Evolutionary conservation across 2,888 invertebrate species (phyloP).

Genomic region (Xylota sylvarum): DNA sequence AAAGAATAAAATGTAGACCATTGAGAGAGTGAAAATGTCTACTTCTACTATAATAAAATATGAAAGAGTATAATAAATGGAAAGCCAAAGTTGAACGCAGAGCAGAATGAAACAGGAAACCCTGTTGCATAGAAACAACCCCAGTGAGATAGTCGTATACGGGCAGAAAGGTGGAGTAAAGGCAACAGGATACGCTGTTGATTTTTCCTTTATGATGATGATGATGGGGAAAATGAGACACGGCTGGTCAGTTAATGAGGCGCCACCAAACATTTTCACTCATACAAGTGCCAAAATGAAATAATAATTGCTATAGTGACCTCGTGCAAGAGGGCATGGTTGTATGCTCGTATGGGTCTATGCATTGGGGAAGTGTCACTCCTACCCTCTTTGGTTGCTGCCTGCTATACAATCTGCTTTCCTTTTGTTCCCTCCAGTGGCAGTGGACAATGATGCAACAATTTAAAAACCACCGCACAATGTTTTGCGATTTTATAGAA

Average conservation of each 20-base stretch:
- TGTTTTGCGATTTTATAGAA: background rate
- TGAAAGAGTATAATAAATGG: slow-evolving; percentile 60
- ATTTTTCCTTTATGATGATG: slow-evolving; percentile 61
- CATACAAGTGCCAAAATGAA: slow-evolving; percentile 74
- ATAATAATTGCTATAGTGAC: slow-evolving; percentile 73
- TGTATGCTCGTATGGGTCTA: slow-evolving; percentile 40
- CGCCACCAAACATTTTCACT: slow-evolving; percentile 74
- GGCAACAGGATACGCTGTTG: slow-evolving; percentile 66
- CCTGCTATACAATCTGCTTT: slow-evolving; percentile 25
- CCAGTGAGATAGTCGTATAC: slow-evolving; percentile 59
- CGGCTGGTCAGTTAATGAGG: slow-evolving; percentile 75
- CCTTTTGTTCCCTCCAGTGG: slow-evolving; percentile 8
- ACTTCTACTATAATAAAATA: slow-evolving; percentile 49
- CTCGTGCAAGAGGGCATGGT: slow-evolving; percentile 57
- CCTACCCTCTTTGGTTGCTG: background rate
- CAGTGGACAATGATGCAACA: slow-evolving; percentile 42
- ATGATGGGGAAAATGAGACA: slow-evolving; percentile 70
- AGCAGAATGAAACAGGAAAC: slow-evolving; percentile 70
- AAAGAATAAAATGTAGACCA: slow-evolving; percentile 72
- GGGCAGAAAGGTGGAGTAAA: slow-evolving; percentile 44
- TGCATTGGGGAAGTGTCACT: slow-evolving; percentile 26
- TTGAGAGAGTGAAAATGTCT: slow-evolving; percentile 62
- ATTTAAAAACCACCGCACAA: slow-evolving; percentile 40
- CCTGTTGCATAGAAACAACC: slow-evolving; percentile 77
- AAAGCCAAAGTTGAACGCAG: slow-evolving; percentile 69